Base-by-base conservation (phyloP, 2,888 invertebrate species). In the Lottia scabra region DNA sequence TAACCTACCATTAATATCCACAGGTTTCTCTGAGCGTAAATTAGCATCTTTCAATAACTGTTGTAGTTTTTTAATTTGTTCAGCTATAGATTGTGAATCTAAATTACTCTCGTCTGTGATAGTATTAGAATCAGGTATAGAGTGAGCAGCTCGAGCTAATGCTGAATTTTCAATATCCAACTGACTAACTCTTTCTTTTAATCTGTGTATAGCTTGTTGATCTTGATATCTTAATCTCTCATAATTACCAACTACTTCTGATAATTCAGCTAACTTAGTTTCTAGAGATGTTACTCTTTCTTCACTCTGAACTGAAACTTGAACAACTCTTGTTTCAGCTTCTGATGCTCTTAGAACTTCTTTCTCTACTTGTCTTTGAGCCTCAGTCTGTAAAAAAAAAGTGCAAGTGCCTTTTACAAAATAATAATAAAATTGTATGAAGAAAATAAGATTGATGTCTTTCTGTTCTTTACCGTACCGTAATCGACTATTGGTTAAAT, bases 231-330 rank as follows among this genome's bases (percentile, higher is more conserved):
- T 90, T 12, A 93, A 88, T 71, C 93, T 90, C 85, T 96, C 95
- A 83, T 95, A 95, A 75, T 92, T 92, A 0, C 95, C 95, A 3
- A 96, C 93, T 0, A 93, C 94, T 71, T 93, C 92, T 0, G 95
- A 95, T 43, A 96, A 89, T 84, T 96, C 95, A 0, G 95, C 94
- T 23, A 96, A 88, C 77, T 93, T 92, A 4, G 93, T 92, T 89
- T 96, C 96, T 68, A 96, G 91, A 67, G 93, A 91, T 0, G 93
- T 93, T 0, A 95, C 95, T 74, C 95, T 91, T 71, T 94, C 93
- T 87, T 96, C 96, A 80, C 95, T 94, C 2, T 93, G 91, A 92
- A 80, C 73, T 73, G 93, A 93, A 48, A 93, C 91, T 78, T 92
- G 92, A 67, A 93, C 92, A 0, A 94, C 93, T 23, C 93, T 92